Evolutionary conservation across 2,113 vertebrate species (phyloP).

Genomic region (Ctenodactylus gundi): DNA sequence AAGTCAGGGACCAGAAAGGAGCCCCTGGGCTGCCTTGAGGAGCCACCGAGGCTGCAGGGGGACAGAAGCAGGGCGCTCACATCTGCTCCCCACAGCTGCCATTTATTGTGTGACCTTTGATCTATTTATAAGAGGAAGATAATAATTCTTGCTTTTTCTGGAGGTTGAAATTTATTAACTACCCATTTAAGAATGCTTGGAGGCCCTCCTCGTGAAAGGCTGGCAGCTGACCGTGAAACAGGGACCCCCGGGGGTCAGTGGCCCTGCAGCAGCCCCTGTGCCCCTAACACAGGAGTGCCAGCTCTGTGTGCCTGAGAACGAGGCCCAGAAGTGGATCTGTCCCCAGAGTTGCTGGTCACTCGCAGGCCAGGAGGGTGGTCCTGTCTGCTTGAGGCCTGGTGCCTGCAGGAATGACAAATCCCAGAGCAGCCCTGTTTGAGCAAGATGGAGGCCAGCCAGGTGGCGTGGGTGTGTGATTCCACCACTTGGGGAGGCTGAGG

Average conservation of each 20-base stretch:
- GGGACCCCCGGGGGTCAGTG: neutral
- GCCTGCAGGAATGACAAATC: neutral
- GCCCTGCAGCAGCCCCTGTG: neutral
- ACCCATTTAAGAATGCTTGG: conserved; percentile 53
- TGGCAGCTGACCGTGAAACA: conserved; percentile 3
- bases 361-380: neutral
- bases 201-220: conserved; percentile 27
- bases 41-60: neutral
- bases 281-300: neutral
- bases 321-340: neutral
- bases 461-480: no score
- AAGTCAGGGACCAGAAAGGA: conserved; percentile 64
- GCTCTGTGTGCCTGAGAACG: neutral
- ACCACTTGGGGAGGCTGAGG: no score
- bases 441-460: neutral
- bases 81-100: conserved; percentile 64
- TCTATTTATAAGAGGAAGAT: conserved; percentile 73
- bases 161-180: conserved; percentile 61
- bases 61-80: conserved; percentile 45
- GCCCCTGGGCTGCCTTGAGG: no score
- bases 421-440: conserved; percentile 36
- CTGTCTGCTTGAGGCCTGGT: neutral
- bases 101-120: conserved; percentile 69
- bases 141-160: conserved; percentile 64
- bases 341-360: neutral